A percentile compares a stretch with the other conserved stretches of the same genome.
Conservation (phyloP, 1,140 invertebrate species). For the Panagrolaimus sp. region DNA sequence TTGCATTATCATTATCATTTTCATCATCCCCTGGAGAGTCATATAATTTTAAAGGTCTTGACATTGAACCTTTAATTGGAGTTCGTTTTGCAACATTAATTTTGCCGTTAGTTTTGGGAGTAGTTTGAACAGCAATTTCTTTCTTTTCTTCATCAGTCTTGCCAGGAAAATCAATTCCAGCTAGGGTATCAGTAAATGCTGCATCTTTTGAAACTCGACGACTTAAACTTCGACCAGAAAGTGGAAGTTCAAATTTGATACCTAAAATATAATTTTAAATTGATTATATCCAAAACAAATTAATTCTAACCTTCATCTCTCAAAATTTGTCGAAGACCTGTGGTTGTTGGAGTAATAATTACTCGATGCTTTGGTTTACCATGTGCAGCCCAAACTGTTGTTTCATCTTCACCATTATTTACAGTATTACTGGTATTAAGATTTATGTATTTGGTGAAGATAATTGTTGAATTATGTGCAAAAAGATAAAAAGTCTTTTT, state of each 20-base stretch:
- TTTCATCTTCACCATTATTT: not conserved
- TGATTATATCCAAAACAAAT: too few relatives aligned
- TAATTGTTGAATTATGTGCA: not conserved
- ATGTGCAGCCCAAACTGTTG: not conserved
- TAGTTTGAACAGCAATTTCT: not conserved
- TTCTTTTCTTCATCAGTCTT: not conserved
- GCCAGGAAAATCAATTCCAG: too few relatives aligned
- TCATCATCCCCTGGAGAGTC: not conserved
- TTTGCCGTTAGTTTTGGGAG: not conserved
- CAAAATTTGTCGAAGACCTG: not conserved
- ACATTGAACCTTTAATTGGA: too few relatives aligned
- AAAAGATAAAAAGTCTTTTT: not conserved
- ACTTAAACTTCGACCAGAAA: not conserved
- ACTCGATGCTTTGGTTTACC: not conserved
- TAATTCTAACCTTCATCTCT: not conserved
- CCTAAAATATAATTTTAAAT: not conserved
- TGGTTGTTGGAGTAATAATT: conserved; percentile 6
- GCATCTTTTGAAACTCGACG: too few relatives aligned
- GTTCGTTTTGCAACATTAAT: not conserved
- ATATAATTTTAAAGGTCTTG: too few relatives aligned
- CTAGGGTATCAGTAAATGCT: too few relatives aligned
- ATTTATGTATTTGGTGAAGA: not conserved
- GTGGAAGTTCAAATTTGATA: not conserved
- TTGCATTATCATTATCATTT: not conserved
- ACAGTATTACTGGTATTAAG: not conserved